A percentile compares a stretch with the other conserved stretches of the same genome.
Conservation (phyloP, 2,888 invertebrate genomes). For the Hydropsyche betteni region DNA sequence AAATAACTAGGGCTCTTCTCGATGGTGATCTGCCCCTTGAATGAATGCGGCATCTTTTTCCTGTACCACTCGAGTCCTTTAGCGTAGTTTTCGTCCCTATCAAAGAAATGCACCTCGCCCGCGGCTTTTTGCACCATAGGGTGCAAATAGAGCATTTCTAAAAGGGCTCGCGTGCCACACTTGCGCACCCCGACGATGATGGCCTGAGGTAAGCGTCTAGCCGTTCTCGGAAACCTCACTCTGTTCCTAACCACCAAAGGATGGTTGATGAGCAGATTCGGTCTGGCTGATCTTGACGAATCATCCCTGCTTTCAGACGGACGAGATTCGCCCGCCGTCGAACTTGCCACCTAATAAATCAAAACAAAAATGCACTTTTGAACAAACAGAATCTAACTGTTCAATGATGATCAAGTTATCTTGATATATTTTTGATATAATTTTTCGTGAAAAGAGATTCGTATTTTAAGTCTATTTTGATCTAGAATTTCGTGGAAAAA, state of each 20-base stretch:
- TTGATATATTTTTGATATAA: too few species aligned
- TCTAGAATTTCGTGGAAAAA: background rate
- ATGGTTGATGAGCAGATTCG: conserved; percentile 58
- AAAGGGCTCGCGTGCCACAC: conserved; percentile 93
- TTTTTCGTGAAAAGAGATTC: too few species aligned
- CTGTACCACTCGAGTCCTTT: conserved; percentile 95
- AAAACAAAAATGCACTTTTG: background rate
- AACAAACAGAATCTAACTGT: too few species aligned
- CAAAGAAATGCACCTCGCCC: conserved; percentile 97
- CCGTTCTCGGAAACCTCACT: conserved; percentile 59
- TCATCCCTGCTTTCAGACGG: conserved; percentile 38
- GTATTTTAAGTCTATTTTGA: background rate
- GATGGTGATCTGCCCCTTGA: conserved; percentile 90
- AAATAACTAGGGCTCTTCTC: conserved; percentile 99
- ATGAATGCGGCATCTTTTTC: conserved; percentile 93
- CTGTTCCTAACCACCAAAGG: conserved; percentile 63
- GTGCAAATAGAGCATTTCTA: conserved; percentile 96
- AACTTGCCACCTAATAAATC: conserved; percentile 35
- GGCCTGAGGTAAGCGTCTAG: conserved; percentile 70
- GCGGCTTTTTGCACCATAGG: conserved; percentile 91
- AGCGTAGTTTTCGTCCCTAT: conserved; percentile 91
- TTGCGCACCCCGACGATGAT: conserved; percentile 96
- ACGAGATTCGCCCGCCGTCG: conserved; percentile 16
- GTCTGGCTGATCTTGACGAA: conserved; percentile 21
- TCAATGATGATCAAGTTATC: too few species aligned